Conservation (phyloP, 2,797 vertebrate genomes). For the Silurus lanzhouensis region DNA sequence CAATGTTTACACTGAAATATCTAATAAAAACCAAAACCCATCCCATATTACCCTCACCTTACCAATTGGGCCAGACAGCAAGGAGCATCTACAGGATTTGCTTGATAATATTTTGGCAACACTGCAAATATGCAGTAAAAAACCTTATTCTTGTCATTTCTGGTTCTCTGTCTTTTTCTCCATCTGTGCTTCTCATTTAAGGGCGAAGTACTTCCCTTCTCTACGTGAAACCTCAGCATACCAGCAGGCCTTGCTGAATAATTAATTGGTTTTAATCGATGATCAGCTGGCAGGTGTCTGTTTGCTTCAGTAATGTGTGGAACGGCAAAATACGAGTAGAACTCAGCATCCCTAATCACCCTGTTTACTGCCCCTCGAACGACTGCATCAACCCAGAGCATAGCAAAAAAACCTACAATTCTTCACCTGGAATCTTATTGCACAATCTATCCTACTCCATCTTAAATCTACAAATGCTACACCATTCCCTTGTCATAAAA, state of each 20-base stretch:
- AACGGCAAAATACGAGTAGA: conserved; percentile 23
- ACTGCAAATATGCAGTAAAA: neutral
- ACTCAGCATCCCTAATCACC: conserved; percentile 5
- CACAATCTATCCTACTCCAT: neutral
- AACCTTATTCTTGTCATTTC: conserved; percentile 9
- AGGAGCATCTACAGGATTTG: neutral
- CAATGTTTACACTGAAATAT: neutral
- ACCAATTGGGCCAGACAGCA: neutral
- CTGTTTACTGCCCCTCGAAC: conserved; percentile 4
- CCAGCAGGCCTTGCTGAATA: conserved; percentile 43
- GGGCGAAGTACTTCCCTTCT: neutral
- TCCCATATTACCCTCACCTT: neutral
- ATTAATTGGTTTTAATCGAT: conserved; percentile 50
- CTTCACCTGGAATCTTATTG: neutral
- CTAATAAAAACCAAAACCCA: neutral
- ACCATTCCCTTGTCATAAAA: neutral
- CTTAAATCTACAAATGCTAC: neutral
- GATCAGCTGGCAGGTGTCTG: conserved; percentile 38
- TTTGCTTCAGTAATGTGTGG: conserved; percentile 31
- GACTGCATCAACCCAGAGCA: neutral
- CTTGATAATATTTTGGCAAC: neutral
- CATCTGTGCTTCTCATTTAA: conserved; percentile 31
- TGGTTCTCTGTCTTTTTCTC: conserved; percentile 4
- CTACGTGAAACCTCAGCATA: conserved; percentile 29
- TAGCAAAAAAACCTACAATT: no score